Base-by-base conservation (phyloP, 2,888 invertebrate genomes). In the Colostygia pectinataria region DNA sequence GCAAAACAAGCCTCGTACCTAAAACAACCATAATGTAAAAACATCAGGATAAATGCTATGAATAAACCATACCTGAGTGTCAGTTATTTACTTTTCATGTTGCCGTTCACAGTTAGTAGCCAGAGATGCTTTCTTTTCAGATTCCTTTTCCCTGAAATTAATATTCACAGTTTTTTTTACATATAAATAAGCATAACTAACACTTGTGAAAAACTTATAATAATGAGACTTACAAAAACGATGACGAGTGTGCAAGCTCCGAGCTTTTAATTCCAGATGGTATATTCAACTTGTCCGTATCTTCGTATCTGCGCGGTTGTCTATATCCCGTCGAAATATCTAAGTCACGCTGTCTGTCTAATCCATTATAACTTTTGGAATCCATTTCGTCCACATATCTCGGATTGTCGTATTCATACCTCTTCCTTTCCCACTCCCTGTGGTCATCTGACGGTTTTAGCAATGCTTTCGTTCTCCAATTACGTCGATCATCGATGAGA, bases 1-100 rank as follows among this genome's bases (percentile, higher is more conserved):
- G 87, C 80, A 61, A 90, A 90, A 51, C 89, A 90, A 0, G 80
- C 66, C 58, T 90, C 89, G 56, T 78, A 90, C 48, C 89, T 83
- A 52, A 2, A 36, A 41, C 18, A 44, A 28, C 10, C 23, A 18
- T 29, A 12, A 8, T 24, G 15, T 14, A n/a, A 31, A 10, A 10
- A 4, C n/a, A 37, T n/a, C 1, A 8, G 4, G 9, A 29, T 6
- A 23, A 15, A 18, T 1, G 3, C 9, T 15, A 4, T 33, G 14
- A 4, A 0, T 27, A 39, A 20, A 13, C 1, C 2, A 28, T 23
- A 33, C 7, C 15, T 8, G 9, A 8, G 13, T 12, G n/a, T 13
- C 1, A 10, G 10, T 32, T 23, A 28, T 24, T 32, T 52, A 57
- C 59, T 50, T 83, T 69, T 90, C 89, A 59, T 84, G 81, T 31